These are phyloP conservation scores for Tachina grossa DNA, from an alignment of 2,888 invertebrate species.

Conservation along the genomic window DNA sequence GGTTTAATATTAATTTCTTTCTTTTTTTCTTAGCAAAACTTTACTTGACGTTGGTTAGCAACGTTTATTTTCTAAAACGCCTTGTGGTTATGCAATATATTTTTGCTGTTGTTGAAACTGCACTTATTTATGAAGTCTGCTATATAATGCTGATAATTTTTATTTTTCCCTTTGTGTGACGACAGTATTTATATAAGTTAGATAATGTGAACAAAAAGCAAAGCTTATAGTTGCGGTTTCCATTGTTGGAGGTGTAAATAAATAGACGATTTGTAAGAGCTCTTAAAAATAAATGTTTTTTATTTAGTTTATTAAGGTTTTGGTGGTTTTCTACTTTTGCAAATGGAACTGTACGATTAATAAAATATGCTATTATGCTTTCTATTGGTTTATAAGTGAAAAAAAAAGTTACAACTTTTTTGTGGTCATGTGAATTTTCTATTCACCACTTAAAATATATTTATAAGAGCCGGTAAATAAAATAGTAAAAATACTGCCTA, in stretches of 20 bases:
- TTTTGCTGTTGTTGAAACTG: conserved; percentile 25
- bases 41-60: conserved; percentile 23
- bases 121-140: conserved; percentile 34
- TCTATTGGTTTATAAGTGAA: not conserved
- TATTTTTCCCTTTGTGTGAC: not conserved
- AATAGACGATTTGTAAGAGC: conserved; percentile 59
- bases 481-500: too few relatives aligned
- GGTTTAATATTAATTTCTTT: conserved; percentile 54
- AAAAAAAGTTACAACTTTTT: not conserved
- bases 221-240: conserved; percentile 32
- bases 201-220: not conserved
- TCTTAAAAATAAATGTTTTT: conserved; percentile 29
- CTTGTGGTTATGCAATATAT: conserved; percentile 63
- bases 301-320: not conserved
- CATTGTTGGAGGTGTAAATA: conserved; percentile 51
- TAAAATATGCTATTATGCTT: not conserved
- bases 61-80: conserved; percentile 52
- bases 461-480: not conserved
- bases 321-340: not conserved
- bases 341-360: not conserved
- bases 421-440: not conserved
- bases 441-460: not conserved
- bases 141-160: not conserved
- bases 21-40: conserved; percentile 16
- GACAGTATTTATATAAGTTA: conserved; percentile 8